Evolutionary conservation across 2,797 vertebrate genomes (phyloP), one percentile per base, ranked within the genome.

Genomic region (Holocentrus rufus): DNA sequence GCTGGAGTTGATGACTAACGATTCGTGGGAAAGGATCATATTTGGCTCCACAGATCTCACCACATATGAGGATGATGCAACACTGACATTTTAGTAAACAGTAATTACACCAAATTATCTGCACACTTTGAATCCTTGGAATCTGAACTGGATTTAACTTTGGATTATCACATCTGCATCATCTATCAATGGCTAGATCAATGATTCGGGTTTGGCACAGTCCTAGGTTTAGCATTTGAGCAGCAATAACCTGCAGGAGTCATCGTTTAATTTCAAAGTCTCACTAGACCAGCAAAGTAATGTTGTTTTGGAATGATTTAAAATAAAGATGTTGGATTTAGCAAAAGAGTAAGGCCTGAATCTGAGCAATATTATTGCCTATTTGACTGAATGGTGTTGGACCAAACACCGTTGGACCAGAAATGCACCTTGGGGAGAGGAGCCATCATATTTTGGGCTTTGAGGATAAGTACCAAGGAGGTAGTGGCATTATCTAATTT

Each of bases 1-100:
- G 76, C 62, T 81, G 60, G 42, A 77, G 76, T n/a, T 69, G 87
- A 88, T 88, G 89, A 90, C 88, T 90, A 88, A 91, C 13, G 13
- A 80, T 72, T 88, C 87, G 80, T 86, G 82, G 86, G 87, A 91
- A 91, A 87, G 58, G 76, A 89, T 89, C 74, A 47, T 77, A 81
- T 82, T 86, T 82, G 87, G 87, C 84, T 88, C 64, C 57, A 85
- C 72, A 76, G 74, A 83, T 86, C 79, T 80, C 66, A 81, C 84
- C 86, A 87, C 69, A 56, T 83, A 84, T 5, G 20, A 82, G 49
- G 71, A 79, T 89, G 89, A 92, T 87, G 90, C 82, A 91, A 89
- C 72, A 0, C 70, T 80, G 81, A 88, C 87, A 87, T 83, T 90
- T 88, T 64, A 78, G 58, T 42, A 49, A 75, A 77, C 76, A 81